Base-by-base conservation (phyloP, 2,797 vertebrate genomes). In the Alosa sapidissima region DNA sequence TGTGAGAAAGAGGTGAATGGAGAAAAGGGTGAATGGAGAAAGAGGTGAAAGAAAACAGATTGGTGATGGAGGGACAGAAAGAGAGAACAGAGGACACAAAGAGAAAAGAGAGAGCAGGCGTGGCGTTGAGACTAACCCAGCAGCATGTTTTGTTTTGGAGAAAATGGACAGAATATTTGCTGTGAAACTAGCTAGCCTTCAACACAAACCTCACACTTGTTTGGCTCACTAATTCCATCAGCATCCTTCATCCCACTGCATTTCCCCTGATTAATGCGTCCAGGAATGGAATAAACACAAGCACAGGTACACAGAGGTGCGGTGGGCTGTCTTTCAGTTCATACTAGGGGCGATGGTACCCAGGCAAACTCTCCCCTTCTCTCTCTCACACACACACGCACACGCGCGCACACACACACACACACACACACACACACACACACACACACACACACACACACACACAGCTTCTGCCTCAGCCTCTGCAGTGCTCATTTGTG, bases 401-500 rank as follows among this genome's bases (percentile, higher is more conserved):
- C 28, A 68, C 28, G 36, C 62, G 36, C 62, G 2, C 24, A 33
- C 62, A 68, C 5, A 33, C 24, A 68, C 24, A 33, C 24, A 33
- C 62, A 68, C 24, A 33, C 8, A 68, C 62, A 68, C 58, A 62
- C 16, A 21, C 58, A 62, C n/a, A 24, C n/a, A n/a, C 9, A 7
- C 9, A 62, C 58, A 24, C 60, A 65, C n/a, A 75, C 68, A 75
- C 68, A 75, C 36, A 75, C 68, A 75, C 68, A 36, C 24, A 68
- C 62, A 14, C 24, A 68, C 91, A 62, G 13, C 14, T 9, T 10
- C 48, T 0, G 90, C 93, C 92, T 92, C 91, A 91, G 93, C 92
- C 92, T 91, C 93, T 91, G 92, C 92, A 88, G 90, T 89, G 85
- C 90, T 94, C 91, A 94, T 95, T 93, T 94, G 93, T 94, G 92